phyloP scores from a whole-genome alignment of 2,888 invertebrate genomes.

The Nymphalis urticae region DNA sequence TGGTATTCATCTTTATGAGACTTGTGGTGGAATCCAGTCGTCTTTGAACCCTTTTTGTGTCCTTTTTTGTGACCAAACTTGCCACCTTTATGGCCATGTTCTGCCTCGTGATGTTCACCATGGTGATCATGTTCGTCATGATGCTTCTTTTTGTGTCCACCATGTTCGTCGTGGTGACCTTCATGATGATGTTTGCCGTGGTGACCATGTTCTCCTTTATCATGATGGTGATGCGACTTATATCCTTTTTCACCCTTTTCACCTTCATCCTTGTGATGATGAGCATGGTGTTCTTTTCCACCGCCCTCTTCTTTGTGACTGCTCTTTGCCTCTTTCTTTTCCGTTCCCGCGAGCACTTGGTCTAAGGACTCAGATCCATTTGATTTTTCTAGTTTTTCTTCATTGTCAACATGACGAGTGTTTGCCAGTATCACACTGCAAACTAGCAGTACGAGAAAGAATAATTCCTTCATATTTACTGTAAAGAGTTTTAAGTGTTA shows the following conservation, averaged over 20 bases:
- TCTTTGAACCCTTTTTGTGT: conserved; percentile 92
- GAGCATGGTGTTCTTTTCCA: conserved; percentile 85
- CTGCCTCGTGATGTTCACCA: conserved; percentile 89
- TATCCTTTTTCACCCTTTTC: conserved; percentile 91
- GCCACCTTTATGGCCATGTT: conserved; percentile 89
- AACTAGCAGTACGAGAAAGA: conserved; percentile 57
- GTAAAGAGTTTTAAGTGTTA: conserved; percentile 35
- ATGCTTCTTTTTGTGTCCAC: conserved; percentile 90
- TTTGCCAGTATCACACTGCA: conserved; percentile 54
- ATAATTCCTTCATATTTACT: conserved; percentile 63
- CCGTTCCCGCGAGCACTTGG: conserved; percentile 75
- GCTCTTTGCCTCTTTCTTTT: conserved; percentile 72
- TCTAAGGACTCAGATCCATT: conserved; percentile 50
- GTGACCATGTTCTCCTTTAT: conserved; percentile 89
- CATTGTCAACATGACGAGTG: conserved; percentile 64
- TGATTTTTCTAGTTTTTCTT: conserved; percentile 36
- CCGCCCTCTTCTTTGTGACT: conserved; percentile 84
- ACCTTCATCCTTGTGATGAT: conserved; percentile 86
- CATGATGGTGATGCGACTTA: conserved; percentile 88
- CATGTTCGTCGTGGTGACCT: conserved; percentile 88
- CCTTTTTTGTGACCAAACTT: conserved; percentile 91
- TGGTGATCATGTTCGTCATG: conserved; percentile 89
- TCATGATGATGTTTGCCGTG: conserved; percentile 90
- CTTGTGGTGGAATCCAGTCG: conserved; percentile 91
- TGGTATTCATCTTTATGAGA: conserved; percentile 93